Evolutionary conservation across 2,888 invertebrate species (phyloP).

Genomic region (Diploptera punctata): DNA sequence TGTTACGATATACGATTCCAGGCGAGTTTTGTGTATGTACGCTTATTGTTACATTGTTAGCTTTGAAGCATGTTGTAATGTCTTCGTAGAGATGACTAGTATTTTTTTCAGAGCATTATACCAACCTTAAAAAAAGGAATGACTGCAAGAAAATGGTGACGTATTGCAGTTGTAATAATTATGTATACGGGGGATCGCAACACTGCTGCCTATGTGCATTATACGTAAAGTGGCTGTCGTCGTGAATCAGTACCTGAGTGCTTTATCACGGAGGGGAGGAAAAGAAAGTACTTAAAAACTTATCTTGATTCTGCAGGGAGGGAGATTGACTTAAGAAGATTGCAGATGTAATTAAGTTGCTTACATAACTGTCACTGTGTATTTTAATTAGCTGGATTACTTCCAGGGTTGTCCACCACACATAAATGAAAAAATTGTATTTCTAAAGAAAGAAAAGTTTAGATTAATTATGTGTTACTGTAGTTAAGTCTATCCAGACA

Average conservation of each 20-base stretch:
- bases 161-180: too few relatives aligned
- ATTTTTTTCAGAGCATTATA: not conserved
- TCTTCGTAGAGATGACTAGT: not conserved
- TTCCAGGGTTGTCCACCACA: not conserved
- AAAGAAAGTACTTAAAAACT: not conserved
- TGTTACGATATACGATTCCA: too few relatives aligned
- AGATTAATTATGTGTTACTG: too few relatives aligned
- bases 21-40: too few relatives aligned
- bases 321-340: conserved; percentile 11
- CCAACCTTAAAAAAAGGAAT: not conserved
- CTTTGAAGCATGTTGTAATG: not conserved
- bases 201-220: too few relatives aligned
- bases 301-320: not conserved
- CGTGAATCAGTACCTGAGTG: too few relatives aligned
- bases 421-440: too few relatives aligned
- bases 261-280: too few relatives aligned
- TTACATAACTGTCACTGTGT: conserved; percentile 30
- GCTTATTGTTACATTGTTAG: not conserved
- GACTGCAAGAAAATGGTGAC: not conserved
- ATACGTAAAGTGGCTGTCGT: too few relatives aligned
- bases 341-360: conserved; percentile 25
- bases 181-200: too few relatives aligned
- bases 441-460: too few relatives aligned
- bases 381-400: conserved; percentile 24
- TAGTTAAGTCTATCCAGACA: too few relatives aligned